Evolutionary conservation across 2,888 invertebrate species (phyloP).

Genomic region (Latheticus oryzae): DNA sequence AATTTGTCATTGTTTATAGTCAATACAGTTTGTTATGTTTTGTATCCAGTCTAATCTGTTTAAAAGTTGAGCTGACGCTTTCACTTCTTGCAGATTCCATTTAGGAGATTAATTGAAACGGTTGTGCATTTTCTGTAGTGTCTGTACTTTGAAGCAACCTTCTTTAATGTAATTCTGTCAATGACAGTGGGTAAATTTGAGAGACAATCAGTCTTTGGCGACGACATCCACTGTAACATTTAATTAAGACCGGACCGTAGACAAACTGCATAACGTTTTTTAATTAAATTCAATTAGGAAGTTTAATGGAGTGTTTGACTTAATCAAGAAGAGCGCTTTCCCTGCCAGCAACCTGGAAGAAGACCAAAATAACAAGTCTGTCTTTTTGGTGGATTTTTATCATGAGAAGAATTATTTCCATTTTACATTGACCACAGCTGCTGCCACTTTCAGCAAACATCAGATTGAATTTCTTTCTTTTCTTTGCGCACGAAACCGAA

Average conservation of each 20-base stretch:
- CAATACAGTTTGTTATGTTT: constrained; percentile 4
- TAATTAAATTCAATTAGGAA: constrained; percentile 59
- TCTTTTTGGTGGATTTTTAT: constrained; percentile 33
- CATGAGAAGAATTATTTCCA: constrained; percentile 55
- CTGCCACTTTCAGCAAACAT: constrained; percentile 53
- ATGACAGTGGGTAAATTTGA: constrained; percentile 20
- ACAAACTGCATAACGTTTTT: constrained; percentile 46
- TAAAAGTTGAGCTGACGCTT: too few relatives aligned
- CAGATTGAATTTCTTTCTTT: constrained; percentile 52
- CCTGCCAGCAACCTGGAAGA: constrained; percentile 38
- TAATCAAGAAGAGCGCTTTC: constrained; percentile 52
- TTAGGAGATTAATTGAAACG: too few relatives aligned
- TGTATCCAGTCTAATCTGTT: too few relatives aligned
- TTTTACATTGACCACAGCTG: constrained; percentile 58
- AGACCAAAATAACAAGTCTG: constrained; percentile 43
- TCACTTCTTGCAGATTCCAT: too few relatives aligned
- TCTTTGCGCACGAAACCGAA: constrained; percentile 44
- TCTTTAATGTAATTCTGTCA: constrained; percentile 19
- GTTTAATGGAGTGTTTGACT: constrained; percentile 58
- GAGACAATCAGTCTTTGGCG: constrained; percentile 20
- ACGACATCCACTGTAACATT: constrained; percentile 43
- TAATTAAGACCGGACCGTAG: constrained; percentile 53
- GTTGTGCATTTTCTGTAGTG: background rate
- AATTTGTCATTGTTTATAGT: constrained; percentile 19
- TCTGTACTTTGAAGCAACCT: background rate